Evolutionary conservation across 92 coral and sea anemone species (phyloP).

Genomic region (Siderastrea radians): DNA sequence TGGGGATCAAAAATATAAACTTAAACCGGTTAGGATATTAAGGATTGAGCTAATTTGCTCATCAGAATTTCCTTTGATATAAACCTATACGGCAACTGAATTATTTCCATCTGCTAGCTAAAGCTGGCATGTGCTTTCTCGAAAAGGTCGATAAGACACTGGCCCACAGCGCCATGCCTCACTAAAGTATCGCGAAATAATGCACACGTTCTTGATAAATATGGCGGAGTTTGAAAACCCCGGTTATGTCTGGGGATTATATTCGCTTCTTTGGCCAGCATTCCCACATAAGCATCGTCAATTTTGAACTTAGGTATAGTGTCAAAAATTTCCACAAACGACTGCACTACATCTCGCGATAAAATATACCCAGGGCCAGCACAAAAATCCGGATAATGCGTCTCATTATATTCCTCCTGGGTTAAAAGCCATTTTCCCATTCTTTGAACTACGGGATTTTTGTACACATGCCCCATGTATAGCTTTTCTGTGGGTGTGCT

Average conservation of each 20-base stretch:
- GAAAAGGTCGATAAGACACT: conserved; percentile 32
- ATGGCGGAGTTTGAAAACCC: conserved; percentile 38
- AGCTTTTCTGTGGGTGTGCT: conserved; percentile 13
- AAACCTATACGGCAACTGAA: neutral
- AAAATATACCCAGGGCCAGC: conserved; percentile 44
- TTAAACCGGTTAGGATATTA: neutral
- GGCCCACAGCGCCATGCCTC: conserved; percentile 26
- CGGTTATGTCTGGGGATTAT: neutral
- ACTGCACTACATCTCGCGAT: conserved; percentile 23
- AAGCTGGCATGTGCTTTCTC: neutral
- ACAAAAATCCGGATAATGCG: conserved; percentile 37
- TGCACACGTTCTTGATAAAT: conserved; percentile 20
- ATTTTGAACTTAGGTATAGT: conserved; percentile 17
- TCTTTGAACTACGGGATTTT: conserved; percentile 15
- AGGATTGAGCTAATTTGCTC: neutral
- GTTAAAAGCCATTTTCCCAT: conserved; percentile 14
- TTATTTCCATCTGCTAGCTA: conserved; percentile 11
- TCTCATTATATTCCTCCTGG: conserved; percentile 24
- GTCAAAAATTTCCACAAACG: conserved; percentile 30
- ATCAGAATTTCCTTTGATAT: neutral
- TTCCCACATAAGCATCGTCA: conserved; percentile 50
- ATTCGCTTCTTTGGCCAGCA: conserved; percentile 31
- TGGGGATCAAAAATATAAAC: neutral
- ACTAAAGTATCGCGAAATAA: conserved; percentile 19
- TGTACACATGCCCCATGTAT: conserved; percentile 6